phyloP scores from a whole-genome alignment of 2,797 vertebrate genomes.

The Schizothorax lantsangensis region DNA sequence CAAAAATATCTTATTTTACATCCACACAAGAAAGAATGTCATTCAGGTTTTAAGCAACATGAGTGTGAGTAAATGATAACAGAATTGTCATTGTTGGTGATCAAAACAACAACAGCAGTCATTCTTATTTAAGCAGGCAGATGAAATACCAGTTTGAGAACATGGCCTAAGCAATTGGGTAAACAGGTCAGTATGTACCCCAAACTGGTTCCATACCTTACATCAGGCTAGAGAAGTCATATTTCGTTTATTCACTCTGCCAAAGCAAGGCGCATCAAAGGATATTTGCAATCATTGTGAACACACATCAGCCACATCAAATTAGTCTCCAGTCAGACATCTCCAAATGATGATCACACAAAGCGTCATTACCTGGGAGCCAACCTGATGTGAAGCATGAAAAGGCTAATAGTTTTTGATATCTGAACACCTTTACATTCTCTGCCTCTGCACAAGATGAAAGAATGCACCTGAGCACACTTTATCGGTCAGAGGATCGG shows the following conservation, averaged over 20 bases:
- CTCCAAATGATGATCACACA: slow-evolving; percentile 40
- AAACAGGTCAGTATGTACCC: neutral
- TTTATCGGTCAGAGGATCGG: slow-evolving; percentile 48
- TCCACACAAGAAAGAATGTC: neutral
- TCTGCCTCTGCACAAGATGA: slow-evolving; percentile 46
- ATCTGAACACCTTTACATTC: slow-evolving; percentile 47
- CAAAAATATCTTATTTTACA: neutral
- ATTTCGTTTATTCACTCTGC: slow-evolving; percentile 6
- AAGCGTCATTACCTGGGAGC: slow-evolving; percentile 34
- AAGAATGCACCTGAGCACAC: slow-evolving; percentile 54
- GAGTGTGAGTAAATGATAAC: neutral
- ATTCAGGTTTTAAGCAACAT: neutral
- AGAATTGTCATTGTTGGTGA: neutral
- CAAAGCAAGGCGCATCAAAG: slow-evolving; percentile 13
- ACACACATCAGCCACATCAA: slow-evolving; percentile 35
- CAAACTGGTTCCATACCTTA: slow-evolving; percentile 13
- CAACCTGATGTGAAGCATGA: slow-evolving; percentile 48
- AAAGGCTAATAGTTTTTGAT: slow-evolving; percentile 51
- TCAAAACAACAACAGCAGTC: neutral
- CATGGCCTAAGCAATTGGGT: neutral
- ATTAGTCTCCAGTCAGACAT: slow-evolving; percentile 44
- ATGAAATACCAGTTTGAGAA: neutral
- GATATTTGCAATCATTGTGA: slow-evolving; percentile 14
- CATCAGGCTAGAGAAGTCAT: slow-evolving; percentile 7
- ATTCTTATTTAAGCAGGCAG: neutral